Evolutionary conservation across 2,797 vertebrate species (phyloP).

Genomic region (Syngnathus acus): DNA sequence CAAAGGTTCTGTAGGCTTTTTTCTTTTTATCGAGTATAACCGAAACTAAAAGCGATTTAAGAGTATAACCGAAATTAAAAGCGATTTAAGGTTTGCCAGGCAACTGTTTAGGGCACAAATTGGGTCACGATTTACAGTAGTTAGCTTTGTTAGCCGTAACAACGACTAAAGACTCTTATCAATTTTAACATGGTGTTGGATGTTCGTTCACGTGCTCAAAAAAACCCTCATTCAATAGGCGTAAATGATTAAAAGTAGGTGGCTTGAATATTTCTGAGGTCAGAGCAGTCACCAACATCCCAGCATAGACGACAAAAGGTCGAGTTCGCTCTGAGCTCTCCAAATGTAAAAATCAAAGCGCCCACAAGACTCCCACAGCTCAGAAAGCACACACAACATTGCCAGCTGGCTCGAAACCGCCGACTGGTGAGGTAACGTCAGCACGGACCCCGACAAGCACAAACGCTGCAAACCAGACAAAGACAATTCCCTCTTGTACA

Average conservation of each 20-base stretch:
- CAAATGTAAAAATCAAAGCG: slow-evolving; percentile 54
- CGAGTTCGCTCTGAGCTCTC: slow-evolving; percentile 35
- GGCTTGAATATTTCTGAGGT: background rate
- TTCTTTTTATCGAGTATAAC: background rate
- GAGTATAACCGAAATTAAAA: background rate
- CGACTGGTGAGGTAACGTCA: slow-evolving; percentile 61
- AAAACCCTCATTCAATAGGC: background rate
- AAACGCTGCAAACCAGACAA: slow-evolving; percentile 36
- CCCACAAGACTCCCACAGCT: slow-evolving; percentile 58
- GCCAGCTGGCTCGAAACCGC: slow-evolving; percentile 65
- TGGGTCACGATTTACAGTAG: background rate
- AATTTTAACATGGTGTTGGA: background rate
- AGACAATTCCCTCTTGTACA: background rate
- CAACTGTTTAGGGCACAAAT: background rate
- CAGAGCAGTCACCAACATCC: background rate
- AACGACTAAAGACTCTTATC: background rate
- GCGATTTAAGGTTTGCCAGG: background rate
- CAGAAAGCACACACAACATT: slow-evolving; percentile 62
- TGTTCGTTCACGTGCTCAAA: background rate
- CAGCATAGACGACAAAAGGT: background rate
- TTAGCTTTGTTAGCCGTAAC: background rate
- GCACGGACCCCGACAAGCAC: slow-evolving; percentile 56
- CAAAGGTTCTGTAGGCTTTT: background rate
- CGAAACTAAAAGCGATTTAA: background rate
- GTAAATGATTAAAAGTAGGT: background rate